Evolutionary conservation across 2,888 invertebrate genomes (phyloP), one percentile per base, ranked within the genome.

Genomic region (Cetonia aurata): DNA sequence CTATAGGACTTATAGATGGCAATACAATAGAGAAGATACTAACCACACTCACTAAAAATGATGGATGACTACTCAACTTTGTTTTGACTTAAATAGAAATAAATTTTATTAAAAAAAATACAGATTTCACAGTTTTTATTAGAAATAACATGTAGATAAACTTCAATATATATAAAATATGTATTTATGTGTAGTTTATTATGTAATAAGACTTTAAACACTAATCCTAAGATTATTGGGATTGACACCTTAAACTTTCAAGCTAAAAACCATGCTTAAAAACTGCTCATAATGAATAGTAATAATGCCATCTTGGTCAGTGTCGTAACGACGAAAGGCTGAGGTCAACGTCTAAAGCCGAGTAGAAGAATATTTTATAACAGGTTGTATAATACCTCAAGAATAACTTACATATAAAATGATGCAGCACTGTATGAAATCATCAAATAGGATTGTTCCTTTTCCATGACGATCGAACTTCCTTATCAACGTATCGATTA

Each of bases 351-450:
- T 96, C 96, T 98, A 25, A 4, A 25, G 25, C 4, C 4, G 25
- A 25, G 87, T 60, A 90, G 89, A 81, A 80, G 71, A 6, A 10
- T 41, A 55, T 42, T 41, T 52, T 6, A 56, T 17, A 31, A 19
- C 6, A 19, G 3, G 10, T n/a, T 31, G 25, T 3, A 17, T 4
- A 60, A 60, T 42, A 31, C 2, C 19, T 52, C 25, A 2, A n/a
- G n/a, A 33, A 0, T 33, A 81, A 90, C 94, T 93, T 88, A 96
- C 96, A 87, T 96, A 94, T 80, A 98, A 86, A 67, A 95, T 92
- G 73, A 98, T 91, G 83, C 96, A 97, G 82, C 96, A 96, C 83
- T 98, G 98, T 77, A 99, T 98, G 83, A 99, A 99, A 84, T 99
- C 99, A 86, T 99, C 99, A 86, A 99, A 99, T 67, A 96, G 90